Conservation (phyloP, 1,140 invertebrate species). For the Paraescarpia echinospica region DNA sequence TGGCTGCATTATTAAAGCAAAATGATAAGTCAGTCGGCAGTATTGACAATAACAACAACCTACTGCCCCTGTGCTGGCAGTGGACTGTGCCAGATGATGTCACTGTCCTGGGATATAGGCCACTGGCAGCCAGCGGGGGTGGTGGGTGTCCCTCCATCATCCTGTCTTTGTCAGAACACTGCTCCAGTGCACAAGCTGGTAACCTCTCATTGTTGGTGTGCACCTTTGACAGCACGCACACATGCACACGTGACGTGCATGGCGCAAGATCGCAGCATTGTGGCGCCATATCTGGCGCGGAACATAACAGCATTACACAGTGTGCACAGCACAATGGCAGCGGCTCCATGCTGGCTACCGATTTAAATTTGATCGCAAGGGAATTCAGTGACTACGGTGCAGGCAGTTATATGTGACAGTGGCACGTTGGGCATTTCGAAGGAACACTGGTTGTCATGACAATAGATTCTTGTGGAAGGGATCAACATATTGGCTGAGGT, state of each 20-base stretch:
- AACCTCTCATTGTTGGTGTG: background rate
- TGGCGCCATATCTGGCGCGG: background rate
- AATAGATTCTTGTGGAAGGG: background rate
- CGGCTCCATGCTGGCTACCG: background rate
- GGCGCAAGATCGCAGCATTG: background rate
- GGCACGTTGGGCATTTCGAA: too few species aligned
- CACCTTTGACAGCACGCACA: background rate
- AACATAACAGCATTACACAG: background rate
- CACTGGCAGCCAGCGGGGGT: background rate
- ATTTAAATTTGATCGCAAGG: background rate
- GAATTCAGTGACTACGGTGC: background rate
- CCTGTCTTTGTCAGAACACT: background rate
- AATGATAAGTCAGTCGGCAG: background rate
- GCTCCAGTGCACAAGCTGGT: background rate
- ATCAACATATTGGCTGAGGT: background rate
- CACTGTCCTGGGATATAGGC: background rate
- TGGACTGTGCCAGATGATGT: background rate
- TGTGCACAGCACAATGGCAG: background rate
- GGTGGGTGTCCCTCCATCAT: background rate
- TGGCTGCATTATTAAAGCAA: background rate
- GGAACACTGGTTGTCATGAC: too few species aligned
- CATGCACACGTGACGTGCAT: background rate
- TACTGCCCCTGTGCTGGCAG: background rate
- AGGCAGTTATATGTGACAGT: background rate
- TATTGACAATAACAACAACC: constrained; percentile 6